phyloP scores from a whole-genome alignment of 2,888 invertebrate genomes.

The Drosophila mercatorum region DNA sequence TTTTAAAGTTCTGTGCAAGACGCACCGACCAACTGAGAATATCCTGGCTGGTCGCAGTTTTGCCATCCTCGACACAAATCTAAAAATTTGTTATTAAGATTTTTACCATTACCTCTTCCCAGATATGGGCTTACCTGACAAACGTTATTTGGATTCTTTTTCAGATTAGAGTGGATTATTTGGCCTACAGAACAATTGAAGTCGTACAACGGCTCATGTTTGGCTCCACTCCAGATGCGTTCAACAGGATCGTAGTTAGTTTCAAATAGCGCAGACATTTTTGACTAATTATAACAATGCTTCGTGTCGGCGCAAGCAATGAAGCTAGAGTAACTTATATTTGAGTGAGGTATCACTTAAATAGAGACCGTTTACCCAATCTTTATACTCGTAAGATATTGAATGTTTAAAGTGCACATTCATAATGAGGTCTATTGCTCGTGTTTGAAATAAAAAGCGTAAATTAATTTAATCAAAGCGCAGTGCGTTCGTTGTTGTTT shows the following conservation, averaged over 20 bases:
- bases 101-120: not conserved
- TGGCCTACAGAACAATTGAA: conserved; percentile 35
- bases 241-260: conserved; percentile 21
- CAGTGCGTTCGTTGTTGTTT: too few species aligned
- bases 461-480: too few species aligned
- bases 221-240: conserved; percentile 35
- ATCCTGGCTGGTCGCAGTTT: conserved; percentile 14
- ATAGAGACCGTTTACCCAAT: not conserved
- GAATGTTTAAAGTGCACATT: too few species aligned
- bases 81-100: not conserved
- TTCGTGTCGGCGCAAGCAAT: not conserved
- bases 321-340: not conserved
- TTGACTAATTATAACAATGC: not conserved
- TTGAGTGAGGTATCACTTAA: not conserved
- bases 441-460: too few species aligned
- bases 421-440: too few species aligned
- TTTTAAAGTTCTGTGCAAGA: conserved; percentile 46
- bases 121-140: conserved; percentile 13
- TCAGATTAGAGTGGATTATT: conserved; percentile 27
- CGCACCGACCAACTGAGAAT: conserved; percentile 42
- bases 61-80: conserved; percentile 31
- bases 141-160: conserved; percentile 34
- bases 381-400: too few species aligned
- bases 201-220: conserved; percentile 14
- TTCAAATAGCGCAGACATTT: not conserved